phyloP scores from a whole-genome alignment of 2,113 vertebrate genomes.

The Rhinogobius similis region DNA sequence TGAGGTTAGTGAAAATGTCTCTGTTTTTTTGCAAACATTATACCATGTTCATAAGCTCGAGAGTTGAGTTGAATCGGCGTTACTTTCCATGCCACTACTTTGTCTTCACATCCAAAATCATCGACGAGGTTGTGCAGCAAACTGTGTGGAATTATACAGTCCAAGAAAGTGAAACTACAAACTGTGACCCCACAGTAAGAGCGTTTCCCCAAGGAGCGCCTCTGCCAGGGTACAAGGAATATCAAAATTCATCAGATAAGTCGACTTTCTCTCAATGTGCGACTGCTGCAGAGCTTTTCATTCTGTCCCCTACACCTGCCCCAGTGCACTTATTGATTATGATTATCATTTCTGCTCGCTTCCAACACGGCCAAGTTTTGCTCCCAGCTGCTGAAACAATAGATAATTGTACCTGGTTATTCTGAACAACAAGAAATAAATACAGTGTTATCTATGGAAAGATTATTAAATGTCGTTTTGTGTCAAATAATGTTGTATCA shows the following conservation, averaged over 20 bases:
- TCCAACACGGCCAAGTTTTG: background rate
- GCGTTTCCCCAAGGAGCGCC: conserved; percentile 10
- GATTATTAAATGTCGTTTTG: background rate
- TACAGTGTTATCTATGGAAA: background rate
- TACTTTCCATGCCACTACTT: background rate
- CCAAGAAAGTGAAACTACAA: conserved; percentile 11
- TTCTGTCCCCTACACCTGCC: background rate
- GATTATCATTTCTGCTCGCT: background rate
- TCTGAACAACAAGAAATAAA: background rate
- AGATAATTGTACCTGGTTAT: background rate
- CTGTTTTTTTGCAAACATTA: background rate
- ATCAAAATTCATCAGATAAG: conserved; percentile 32
- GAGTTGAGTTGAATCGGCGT: background rate
- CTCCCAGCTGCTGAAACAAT: background rate
- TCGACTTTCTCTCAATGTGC: conserved; percentile 20
- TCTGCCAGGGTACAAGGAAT: conserved; percentile 13
- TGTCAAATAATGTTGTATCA: background rate
- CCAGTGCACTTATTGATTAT: conserved; percentile 31
- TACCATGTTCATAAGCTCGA: background rate
- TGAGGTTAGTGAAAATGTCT: too few species aligned
- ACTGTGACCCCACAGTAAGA: conserved; percentile 45
- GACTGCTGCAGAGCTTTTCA: conserved; percentile 6
- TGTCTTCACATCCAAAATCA: background rate
- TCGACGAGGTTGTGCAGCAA: background rate
- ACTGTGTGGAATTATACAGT: conserved; percentile 15